Conservation (phyloP, 2,797 vertebrate species). For the Zalophus californianus region DNA sequence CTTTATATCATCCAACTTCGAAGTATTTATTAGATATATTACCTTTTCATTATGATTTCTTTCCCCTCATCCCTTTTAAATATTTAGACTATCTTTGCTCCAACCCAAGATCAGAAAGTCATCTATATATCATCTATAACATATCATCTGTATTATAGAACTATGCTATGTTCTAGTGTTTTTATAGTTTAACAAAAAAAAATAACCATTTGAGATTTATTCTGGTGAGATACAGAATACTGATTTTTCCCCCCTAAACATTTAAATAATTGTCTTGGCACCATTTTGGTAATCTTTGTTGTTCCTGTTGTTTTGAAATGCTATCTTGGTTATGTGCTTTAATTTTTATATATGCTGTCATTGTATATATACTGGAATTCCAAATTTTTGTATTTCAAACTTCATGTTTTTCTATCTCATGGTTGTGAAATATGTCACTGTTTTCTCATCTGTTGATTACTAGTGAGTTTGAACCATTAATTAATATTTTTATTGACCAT, state of each 20-base stretch:
- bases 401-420: not conserved
- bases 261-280: not conserved
- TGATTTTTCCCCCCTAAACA: not conserved
- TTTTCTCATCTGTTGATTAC: slow-evolving; percentile 4
- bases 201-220: not conserved
- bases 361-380: not conserved
- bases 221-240: not conserved
- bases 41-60: slow-evolving; percentile 35
- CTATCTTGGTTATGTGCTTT: not conserved
- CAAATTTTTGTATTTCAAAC: not conserved
- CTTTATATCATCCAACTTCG: not conserved
- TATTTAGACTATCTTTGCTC: not conserved
- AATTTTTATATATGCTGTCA: not conserved
- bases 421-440: not conserved
- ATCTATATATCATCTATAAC: not conserved
- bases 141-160: not conserved
- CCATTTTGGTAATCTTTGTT: not conserved
- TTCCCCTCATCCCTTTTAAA: not conserved
- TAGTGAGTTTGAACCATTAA: not conserved
- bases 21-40: not conserved
- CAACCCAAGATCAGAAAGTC: not conserved
- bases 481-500: not conserved
- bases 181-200: not conserved
- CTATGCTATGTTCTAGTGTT: not conserved
- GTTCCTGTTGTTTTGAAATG: not conserved